phyloP scores from a whole-genome alignment of 2,888 invertebrate species.

The Aquatica leii region DNA sequence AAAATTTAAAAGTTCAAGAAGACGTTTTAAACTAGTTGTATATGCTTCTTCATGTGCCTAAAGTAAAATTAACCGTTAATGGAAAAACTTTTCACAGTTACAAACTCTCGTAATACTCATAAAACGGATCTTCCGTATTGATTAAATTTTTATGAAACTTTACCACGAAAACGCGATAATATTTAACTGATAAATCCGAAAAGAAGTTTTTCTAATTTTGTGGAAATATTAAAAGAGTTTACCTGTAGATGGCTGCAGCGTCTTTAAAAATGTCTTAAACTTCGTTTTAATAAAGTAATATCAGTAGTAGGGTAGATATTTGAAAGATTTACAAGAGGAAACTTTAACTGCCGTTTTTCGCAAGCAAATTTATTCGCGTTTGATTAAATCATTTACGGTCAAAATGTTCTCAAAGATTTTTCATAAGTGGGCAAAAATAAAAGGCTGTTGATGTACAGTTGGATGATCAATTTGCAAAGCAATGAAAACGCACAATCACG shows the following conservation, averaged over 20 bases:
- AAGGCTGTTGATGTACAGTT: conserved; percentile 19
- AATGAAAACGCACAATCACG: conserved; percentile 38
- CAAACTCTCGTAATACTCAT: conserved; percentile 7
- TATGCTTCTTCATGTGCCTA: conserved; percentile 18
- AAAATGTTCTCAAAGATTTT: too few species aligned
- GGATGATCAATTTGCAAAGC: conserved; percentile 31
- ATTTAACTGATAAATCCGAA: background rate
- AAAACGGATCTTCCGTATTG: background rate
- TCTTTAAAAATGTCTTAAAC: background rate
- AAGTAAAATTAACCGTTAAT: conserved; percentile 23
- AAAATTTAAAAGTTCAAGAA: conserved; percentile 32
- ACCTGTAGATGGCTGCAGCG: background rate
- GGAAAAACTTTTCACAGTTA: conserved; percentile 18
- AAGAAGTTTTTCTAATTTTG: background rate
- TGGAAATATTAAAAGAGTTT: background rate
- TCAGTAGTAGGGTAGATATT: background rate
- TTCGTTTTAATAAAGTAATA: background rate
- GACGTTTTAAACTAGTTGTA: conserved; percentile 26
- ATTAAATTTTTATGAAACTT: conserved; percentile 11
- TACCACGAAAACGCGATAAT: background rate
- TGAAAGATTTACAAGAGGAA: too few species aligned
- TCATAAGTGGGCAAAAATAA: conserved; percentile 9
- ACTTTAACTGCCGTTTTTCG: too few species aligned
- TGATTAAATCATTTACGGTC: too few species aligned
- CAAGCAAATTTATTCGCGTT: too few species aligned